Percentiles rank a stretch among this genome's conserved stretches.
Conservation (phyloP, 2,797 vertebrate genomes). For the Rhinophrynus dorsalis region DNA sequence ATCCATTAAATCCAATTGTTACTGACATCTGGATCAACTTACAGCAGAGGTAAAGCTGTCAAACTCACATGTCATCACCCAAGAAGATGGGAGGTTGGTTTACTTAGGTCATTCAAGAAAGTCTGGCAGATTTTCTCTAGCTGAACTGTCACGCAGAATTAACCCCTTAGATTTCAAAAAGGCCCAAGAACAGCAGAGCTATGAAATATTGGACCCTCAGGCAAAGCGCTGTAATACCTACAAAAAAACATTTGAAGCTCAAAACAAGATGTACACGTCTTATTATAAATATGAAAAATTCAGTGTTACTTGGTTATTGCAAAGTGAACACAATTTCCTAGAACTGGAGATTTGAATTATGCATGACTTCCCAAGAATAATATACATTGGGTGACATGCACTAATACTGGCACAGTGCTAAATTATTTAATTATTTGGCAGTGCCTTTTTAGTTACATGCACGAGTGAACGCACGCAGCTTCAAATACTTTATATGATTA, state of each 20-base stretch:
- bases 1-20: slow-evolving; percentile 25
- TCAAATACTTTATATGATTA: no score
- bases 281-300: not conserved
- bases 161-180: slow-evolving; percentile 8
- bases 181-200: not conserved
- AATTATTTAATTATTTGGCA: not conserved
- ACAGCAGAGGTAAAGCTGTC: slow-evolving; percentile 46
- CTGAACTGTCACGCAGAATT: slow-evolving; percentile 27
- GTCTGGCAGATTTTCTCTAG: slow-evolving; percentile 27
- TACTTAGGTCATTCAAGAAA: slow-evolving; percentile 35
- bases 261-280: no score
- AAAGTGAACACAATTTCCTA: not conserved
- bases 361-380: not conserved
- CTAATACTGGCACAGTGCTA: not conserved
- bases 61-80: slow-evolving; percentile 43
- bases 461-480: no score
- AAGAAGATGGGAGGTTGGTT: slow-evolving; percentile 31
- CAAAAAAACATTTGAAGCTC: no score
- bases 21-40: slow-evolving; percentile 39
- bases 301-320: not conserved
- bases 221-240: no score
- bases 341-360: not conserved
- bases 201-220: not conserved
- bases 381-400: not conserved
- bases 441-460: not conserved